A percentile compares a stretch with the other conserved stretches of the same genome.
Conservation (phyloP, 2,888 invertebrate species). For the Sarcophaga carnaria region DNA sequence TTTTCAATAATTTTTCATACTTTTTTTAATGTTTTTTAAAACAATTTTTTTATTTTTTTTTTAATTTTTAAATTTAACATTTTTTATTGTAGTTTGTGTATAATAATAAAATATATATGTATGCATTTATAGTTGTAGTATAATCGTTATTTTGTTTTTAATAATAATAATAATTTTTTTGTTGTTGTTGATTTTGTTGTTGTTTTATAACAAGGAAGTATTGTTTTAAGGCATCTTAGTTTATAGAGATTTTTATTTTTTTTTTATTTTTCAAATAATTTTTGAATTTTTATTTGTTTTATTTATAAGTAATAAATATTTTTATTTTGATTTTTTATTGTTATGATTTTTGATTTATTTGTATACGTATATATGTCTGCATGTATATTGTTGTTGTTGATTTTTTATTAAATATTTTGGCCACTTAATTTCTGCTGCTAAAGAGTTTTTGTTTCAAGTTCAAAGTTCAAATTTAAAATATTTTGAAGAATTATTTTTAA, state of each 20-base stretch:
- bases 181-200: conserved; percentile 43
- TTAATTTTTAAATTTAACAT: conserved; percentile 8
- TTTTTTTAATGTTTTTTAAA: not conserved
- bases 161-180: conserved; percentile 47
- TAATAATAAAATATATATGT: not conserved
- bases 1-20: not conserved
- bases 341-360: not conserved
- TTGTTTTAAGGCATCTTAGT: conserved; percentile 69
- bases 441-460: too few relatives aligned
- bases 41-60: not conserved
- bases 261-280: conserved; percentile 11
- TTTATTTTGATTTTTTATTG: conserved; percentile 50
- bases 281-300: conserved; percentile 40
- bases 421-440: too few relatives aligned
- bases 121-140: conserved; percentile 1
- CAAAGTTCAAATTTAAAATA: too few relatives aligned
- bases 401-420: too few relatives aligned
- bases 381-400: too few relatives aligned
- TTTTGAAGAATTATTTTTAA: too few relatives aligned
- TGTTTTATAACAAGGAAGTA: conserved; percentile 68
- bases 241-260: conserved; percentile 54
- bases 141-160: conserved; percentile 31
- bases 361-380: too few relatives aligned
- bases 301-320: conserved; percentile 57
- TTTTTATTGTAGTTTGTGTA: conserved; percentile 25